Conservation (phyloP, 2,888 invertebrate species). For the Malthinus seriepunctatus region DNA sequence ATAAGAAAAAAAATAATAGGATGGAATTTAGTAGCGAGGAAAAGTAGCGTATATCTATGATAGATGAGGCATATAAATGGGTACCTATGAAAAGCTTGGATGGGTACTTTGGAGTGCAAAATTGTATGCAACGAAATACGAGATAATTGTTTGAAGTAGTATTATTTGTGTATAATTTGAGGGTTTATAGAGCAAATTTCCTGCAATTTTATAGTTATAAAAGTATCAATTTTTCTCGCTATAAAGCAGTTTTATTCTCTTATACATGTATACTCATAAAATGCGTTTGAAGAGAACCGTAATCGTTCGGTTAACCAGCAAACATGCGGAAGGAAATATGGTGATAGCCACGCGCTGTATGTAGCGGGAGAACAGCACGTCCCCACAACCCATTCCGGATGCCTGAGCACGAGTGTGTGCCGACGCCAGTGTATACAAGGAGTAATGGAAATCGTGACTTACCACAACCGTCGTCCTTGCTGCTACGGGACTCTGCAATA, state of each 20-base stretch:
- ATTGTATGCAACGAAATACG: no score
- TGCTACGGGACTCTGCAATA: slow-evolving; percentile 37
- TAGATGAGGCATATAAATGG: slow-evolving; percentile 40
- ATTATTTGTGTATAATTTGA: neutral
- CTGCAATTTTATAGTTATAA: slow-evolving; percentile 43
- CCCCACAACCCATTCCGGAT: slow-evolving; percentile 42
- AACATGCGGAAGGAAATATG: slow-evolving; percentile 40
- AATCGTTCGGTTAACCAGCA: slow-evolving; percentile 43
- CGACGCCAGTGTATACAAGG: slow-evolving; percentile 48
- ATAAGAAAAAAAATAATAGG: slow-evolving; percentile 45
- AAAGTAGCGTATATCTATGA: slow-evolving; percentile 38
- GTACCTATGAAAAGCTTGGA: slow-evolving; percentile 25
- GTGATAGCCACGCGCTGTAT: slow-evolving; percentile 33
- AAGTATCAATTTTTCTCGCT: slow-evolving; percentile 46
- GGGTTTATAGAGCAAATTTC: slow-evolving; percentile 36
- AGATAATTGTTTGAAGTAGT: neutral
- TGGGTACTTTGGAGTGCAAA: no score
- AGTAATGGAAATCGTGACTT: slow-evolving; percentile 52
- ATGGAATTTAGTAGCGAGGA: slow-evolving; percentile 47
- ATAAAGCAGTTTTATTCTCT: slow-evolving; percentile 47
- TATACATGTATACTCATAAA: slow-evolving; percentile 43
- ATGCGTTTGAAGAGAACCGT: slow-evolving; percentile 43
- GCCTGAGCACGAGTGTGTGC: slow-evolving; percentile 44
- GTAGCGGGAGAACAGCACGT: slow-evolving; percentile 42
- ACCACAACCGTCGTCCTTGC: slow-evolving; percentile 33